phyloP scores from a whole-genome alignment of 1,140 invertebrate species.

The Leptoteleia sp. region DNA sequence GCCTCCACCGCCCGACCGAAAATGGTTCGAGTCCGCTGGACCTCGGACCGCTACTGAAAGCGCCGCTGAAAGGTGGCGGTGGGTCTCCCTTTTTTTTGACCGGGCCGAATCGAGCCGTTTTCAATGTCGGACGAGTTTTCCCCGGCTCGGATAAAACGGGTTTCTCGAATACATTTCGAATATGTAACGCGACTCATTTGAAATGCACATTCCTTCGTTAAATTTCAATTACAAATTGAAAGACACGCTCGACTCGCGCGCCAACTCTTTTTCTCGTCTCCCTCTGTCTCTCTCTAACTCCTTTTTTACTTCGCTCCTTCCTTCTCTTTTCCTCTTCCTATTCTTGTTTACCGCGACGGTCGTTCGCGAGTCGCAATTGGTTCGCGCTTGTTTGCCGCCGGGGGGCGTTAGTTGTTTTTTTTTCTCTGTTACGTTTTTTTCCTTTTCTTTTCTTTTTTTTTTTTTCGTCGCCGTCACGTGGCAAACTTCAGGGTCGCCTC shows the following conservation, averaged over 20 bases:
- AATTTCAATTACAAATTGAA: constrained; percentile 58
- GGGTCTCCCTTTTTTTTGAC: too few relatives aligned
- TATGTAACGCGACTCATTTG: constrained; percentile 27
- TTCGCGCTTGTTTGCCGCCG: constrained; percentile 6
- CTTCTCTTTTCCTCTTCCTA: too few relatives aligned
- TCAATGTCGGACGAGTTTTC: constrained; percentile 33
- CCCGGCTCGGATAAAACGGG: constrained; percentile 9
- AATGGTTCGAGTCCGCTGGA: background rate
- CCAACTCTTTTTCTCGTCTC: constrained; percentile 29
- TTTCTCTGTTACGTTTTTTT: too few relatives aligned
- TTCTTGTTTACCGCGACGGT: constrained; percentile 2
- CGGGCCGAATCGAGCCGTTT: too few relatives aligned
- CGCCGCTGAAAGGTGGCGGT: too few relatives aligned
- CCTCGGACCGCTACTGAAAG: background rate
- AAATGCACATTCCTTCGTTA: constrained; percentile 42
- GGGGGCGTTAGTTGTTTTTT: constrained; percentile 1
- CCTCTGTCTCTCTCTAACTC: too few relatives aligned
- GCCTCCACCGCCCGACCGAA: background rate
- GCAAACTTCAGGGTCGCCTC: constrained; percentile 52
- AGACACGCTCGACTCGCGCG: constrained; percentile 12
- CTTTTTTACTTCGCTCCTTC: too few relatives aligned
- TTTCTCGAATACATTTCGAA: constrained; percentile 51
- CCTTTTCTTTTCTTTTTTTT: too few relatives aligned
- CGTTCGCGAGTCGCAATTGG: constrained; percentile 3
- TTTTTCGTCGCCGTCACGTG: too few relatives aligned